phyloP scores from a whole-genome alignment of 2,113 vertebrate species.

The Anseranas semipalmata region DNA sequence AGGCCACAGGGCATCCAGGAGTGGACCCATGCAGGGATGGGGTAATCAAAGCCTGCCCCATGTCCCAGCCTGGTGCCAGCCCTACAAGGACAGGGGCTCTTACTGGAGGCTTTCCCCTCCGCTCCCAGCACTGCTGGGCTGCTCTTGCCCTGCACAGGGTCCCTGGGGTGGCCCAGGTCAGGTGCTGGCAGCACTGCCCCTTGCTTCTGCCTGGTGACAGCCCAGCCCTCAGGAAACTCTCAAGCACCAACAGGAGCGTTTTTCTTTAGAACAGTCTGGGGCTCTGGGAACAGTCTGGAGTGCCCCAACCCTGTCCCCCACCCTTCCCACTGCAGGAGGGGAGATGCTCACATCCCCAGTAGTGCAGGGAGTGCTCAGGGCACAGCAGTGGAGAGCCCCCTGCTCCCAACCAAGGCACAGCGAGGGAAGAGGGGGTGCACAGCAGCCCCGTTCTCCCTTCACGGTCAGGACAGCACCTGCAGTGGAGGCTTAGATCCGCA shows the following conservation, averaged over 20 bases:
- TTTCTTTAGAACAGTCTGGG: no score
- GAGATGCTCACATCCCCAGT: background rate
- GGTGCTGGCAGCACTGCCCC: no score
- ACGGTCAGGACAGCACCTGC: accelerated
- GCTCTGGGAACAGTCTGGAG: background rate
- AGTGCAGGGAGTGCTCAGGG: accelerated
- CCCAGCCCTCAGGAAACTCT: background rate
- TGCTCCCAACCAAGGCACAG: no score
- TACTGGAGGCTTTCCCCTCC: background rate
- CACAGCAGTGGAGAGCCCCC: background rate
- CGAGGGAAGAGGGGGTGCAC: no score
- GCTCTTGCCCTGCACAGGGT: background rate
- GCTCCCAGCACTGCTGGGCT: background rate
- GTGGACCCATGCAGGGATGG: no score
- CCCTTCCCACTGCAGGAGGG: background rate
- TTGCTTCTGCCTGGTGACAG: background rate
- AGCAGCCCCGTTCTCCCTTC: background rate
- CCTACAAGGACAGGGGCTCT: background rate
- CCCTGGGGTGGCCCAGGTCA: accelerated
- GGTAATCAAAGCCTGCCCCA: background rate
- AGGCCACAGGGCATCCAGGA: background rate
- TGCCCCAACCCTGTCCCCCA: background rate
- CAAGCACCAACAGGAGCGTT: accelerated
- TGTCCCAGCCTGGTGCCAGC: background rate
- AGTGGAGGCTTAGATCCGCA: accelerated